Base-by-base conservation (phyloP, 2,888 invertebrate species). In the Hydrotaea diabolus region DNA sequence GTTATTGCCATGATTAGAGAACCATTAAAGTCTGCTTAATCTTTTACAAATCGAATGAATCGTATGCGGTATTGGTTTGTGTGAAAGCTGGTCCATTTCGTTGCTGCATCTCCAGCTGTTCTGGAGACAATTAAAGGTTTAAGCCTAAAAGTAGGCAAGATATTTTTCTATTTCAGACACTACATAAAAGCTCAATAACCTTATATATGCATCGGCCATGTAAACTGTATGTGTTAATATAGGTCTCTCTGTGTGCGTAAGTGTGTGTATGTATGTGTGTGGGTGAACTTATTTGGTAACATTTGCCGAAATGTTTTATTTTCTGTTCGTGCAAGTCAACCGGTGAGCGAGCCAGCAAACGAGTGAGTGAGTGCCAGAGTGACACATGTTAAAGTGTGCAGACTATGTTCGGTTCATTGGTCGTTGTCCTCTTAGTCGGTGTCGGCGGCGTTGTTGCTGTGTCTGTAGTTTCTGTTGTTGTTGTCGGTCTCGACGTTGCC, bases 121-220 rank as follows among this genome's bases (percentile, higher is more conserved):
- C 39, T 39, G 1, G n/a, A 39, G 13, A 13, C 39, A 39, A 8
- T 3, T 31, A 8, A 11, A 13, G 55, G 11, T 55, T 19, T 64
- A 66, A 73, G 78, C 81, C 84, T 78, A 31, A 84, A 78, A 59
- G 73, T 81, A 57, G 72, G 59, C 43, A 26, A 59, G 19, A 17
- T 26, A 71, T 46, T 62, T 69, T 26, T 31, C 39, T 17, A 7
- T 36, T 19, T 39, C 36, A 64, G 26, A 59, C n/a, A n/a, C 49
- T 62, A 21, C 19, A 55, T 55, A 21, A 31, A 69, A 64, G 59
- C 66, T 76, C 66, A 78, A 73, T 79, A 81, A 81, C 81, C 76
- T 79, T n/a, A n/a, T n/a, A n/a, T n/a, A n/a, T n/a, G 72, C 59
- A 31, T 17, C 36, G 73, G 4, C 36, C 23, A 72, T 39, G 15